Conservation (phyloP, 2,888 invertebrate genomes). For the Gari tellinella region DNA sequence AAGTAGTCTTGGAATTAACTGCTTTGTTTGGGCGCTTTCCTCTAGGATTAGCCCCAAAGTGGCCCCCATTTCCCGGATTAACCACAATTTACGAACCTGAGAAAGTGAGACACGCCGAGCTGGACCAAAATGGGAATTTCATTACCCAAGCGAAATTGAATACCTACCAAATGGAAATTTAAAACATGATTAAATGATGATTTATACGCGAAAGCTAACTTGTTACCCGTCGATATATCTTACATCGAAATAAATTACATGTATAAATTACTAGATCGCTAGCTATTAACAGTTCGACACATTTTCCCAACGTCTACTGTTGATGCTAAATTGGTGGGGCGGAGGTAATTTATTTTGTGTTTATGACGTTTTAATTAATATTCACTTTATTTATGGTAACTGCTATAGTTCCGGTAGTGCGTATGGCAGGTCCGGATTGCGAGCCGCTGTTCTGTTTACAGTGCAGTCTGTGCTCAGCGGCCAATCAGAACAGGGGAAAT, state of each 20-base stretch:
- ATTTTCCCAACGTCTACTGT: no score
- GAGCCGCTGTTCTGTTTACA: no score
- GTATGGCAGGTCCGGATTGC: no score
- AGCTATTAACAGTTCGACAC: not conserved
- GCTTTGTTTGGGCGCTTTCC: slow-evolving; percentile 40
- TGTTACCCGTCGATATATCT: slow-evolving; percentile 15
- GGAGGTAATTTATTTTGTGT: slow-evolving; percentile 19
- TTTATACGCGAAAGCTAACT: slow-evolving; percentile 40
- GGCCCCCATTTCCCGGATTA: slow-evolving; percentile 41
- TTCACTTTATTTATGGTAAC: not conserved
- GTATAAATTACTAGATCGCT: slow-evolving; percentile 32
- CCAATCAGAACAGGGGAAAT: no score
- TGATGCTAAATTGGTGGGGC: not conserved
- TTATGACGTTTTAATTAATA: slow-evolving; percentile 25
- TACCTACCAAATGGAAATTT: slow-evolving; percentile 48
- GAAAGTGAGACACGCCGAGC: slow-evolving; percentile 42
- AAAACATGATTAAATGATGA: slow-evolving; percentile 37
- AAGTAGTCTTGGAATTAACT: slow-evolving; percentile 35
- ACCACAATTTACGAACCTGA: slow-evolving; percentile 36
- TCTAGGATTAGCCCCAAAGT: slow-evolving; percentile 34
- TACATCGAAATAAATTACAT: slow-evolving; percentile 38
- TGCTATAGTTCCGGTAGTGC: no score
- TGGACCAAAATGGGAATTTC: slow-evolving; percentile 25
- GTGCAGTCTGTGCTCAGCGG: no score
- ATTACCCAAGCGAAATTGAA: slow-evolving; percentile 30